phyloP scores from a whole-genome alignment of 2,888 invertebrate species.

The Drosophila yooni region DNA sequence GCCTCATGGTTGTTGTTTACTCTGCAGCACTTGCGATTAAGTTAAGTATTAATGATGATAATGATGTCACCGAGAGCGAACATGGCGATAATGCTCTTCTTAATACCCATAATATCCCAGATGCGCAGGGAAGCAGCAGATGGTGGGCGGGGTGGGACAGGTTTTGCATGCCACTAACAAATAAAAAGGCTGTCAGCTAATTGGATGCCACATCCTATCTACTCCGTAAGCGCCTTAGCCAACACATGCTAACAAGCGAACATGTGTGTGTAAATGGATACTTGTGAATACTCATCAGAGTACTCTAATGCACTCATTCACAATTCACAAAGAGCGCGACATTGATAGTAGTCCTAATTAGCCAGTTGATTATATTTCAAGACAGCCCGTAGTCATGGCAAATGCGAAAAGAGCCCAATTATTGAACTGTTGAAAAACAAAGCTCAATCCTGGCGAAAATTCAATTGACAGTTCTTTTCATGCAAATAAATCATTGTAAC shows the following conservation, averaged over 20 bases:
- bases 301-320: slow-evolving; percentile 1
- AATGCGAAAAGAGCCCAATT: background rate
- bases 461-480: background rate
- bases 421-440: background rate
- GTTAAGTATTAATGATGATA: slow-evolving; percentile 57
- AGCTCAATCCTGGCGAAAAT: background rate
- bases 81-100: slow-evolving; percentile 58
- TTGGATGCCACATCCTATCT: slow-evolving; percentile 23
- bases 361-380: slow-evolving; percentile 6
- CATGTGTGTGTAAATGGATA: background rate
- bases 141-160: background rate
- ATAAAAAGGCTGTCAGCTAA: slow-evolving; percentile 19
- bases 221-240: slow-evolving; percentile 23
- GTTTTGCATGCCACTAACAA: background rate
- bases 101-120: slow-evolving; percentile 41
- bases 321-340: slow-evolving; percentile 1
- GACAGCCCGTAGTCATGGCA: slow-evolving; percentile 6
- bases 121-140: background rate
- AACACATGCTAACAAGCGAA: background rate
- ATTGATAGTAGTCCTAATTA: slow-evolving; percentile 16
- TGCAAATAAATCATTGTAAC: background rate
- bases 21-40: slow-evolving; percentile 53
- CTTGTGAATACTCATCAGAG: background rate
- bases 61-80: slow-evolving; percentile 43
- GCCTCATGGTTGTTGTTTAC: slow-evolving; percentile 33